Evolutionary conservation across 1,140 invertebrate genomes (phyloP), one percentile per base, ranked within the genome.

Genomic region (Trissolcus basalis): DNA sequence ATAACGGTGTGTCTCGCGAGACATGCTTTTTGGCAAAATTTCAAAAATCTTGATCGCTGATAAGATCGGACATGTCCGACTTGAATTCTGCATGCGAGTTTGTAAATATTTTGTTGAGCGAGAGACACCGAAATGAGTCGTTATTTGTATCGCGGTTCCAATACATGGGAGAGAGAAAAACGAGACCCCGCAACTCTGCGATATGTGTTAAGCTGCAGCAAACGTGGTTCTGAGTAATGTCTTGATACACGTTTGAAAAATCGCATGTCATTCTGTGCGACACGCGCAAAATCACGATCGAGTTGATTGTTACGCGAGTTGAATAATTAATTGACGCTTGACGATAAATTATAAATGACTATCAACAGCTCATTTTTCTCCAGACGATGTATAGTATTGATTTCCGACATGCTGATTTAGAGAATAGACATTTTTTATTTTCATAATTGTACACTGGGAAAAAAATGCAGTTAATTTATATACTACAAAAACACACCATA

Each of bases 201-300:
- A 79, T 82, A 80, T 78, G 78, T 79, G 80, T 79, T 81, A 81
- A 82, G 60, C 59, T 65, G 58, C 70, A 71, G 73, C 78, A 81
- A 74, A 78, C 80, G 80, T 77, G 77, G 75, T 74, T 69, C 77
- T 83, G 77, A 83, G 76, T 83, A 80, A 80, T 81, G 77, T 83
- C 81, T 81, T 83, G 77, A 80, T 80, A 78, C 50, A 63, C 44
- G 63, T 76, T 80, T 60, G 63, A 75, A 33, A 76, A 70, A 77
- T 75, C 75, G 67, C 74, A 60, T 74, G 47, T 70, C 63, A 67
- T 77, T 74, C 60, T 64, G 65, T 64, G 58, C 67, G 78, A 67
- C 74, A 77, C 78, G 71, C 67, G 77, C 77, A 67, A 78, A 78
- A 71, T 78, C 71, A 68, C 58, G 77, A 78, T 78, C 64, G 63